Conservation (phyloP, 1,140 invertebrate species). For the Thaumetopoea pityocampa region DNA sequence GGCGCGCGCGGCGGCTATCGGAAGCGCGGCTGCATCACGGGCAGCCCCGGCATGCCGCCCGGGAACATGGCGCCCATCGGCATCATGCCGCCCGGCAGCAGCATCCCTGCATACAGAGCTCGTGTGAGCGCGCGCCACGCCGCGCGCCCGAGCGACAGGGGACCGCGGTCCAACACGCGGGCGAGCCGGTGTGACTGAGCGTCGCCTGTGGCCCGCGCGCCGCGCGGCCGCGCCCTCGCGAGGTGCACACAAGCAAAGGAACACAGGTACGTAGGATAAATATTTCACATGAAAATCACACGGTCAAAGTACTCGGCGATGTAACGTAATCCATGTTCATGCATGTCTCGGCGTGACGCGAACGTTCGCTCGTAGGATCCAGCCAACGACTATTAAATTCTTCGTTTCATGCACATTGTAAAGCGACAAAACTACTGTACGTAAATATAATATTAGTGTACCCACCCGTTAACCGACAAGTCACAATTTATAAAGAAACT, state of each 20-base stretch:
- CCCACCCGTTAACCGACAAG: slow-evolving; percentile 67
- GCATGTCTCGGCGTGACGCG: slow-evolving; percentile 46
- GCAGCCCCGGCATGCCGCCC: slow-evolving; percentile 49
- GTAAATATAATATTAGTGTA: slow-evolving; percentile 73
- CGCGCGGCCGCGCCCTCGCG: slow-evolving; percentile 9
- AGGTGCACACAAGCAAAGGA: slow-evolving; percentile 63
- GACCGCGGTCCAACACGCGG: slow-evolving; percentile 54
- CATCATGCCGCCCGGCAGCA: slow-evolving; percentile 62
- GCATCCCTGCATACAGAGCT: slow-evolving; percentile 55
- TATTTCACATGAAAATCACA: slow-evolving; percentile 71
- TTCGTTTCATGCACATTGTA: slow-evolving; percentile 67
- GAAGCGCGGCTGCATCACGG: slow-evolving; percentile 60
- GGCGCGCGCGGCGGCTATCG: slow-evolving; percentile 39
- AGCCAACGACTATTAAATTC: slow-evolving; percentile 52
- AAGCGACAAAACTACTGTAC: slow-evolving; percentile 72
- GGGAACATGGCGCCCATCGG: slow-evolving; percentile 60
- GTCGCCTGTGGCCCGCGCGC: slow-evolving; percentile 48
- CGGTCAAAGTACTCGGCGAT: slow-evolving; percentile 55
- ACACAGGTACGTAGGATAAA: slow-evolving; percentile 65
- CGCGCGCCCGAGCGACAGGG: slow-evolving; percentile 30
- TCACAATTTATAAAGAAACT: slow-evolving; percentile 60
- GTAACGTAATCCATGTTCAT: slow-evolving; percentile 42
- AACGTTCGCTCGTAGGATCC: slow-evolving; percentile 33
- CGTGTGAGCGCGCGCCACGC: slow-evolving; percentile 21
- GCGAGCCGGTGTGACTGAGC: slow-evolving; percentile 55